Evolutionary conservation across 2,888 invertebrate genomes (phyloP), one percentile per base, ranked within the genome.

Genomic region (Heteromyza rotundicornis): DNA sequence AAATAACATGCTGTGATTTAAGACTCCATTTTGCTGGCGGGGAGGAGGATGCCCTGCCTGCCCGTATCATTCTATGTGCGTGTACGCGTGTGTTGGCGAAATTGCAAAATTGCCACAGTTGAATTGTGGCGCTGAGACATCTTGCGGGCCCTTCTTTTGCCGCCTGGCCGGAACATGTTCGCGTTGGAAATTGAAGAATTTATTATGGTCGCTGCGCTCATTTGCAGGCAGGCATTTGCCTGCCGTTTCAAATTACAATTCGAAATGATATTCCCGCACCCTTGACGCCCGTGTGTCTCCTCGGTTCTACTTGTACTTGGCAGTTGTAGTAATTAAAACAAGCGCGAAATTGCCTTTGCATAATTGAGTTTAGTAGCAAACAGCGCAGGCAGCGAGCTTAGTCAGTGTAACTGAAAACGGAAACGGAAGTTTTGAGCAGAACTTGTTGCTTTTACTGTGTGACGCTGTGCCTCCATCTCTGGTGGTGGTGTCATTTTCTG

Each of bases 1-100:
- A 77, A 77, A 77, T 75, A 76, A 77, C 76, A 77, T 76, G 74
- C 76, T 77, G 76, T 77, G 76, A 77, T 77, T 77, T 76, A 77
- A 74, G 77, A 74, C 74, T 72, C 69, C 74, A 72, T 72, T 75
- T 75, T 70, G 76, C 66, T 71, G 71, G 66, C 64, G n/a, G 52
- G n/a, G 2, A 10, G 17, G 22, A 22, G n/a, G 14, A 14, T 19
- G 20, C 16, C 40, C 40, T 2, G 3, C 40, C 40, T 3, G 14
- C 40, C 14, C 2, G 32, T 32, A 32, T 5, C 32, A 32, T 10
- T 47, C 20, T 14, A 3, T 14, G 22, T 23, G 40, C 10, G 14
- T n/a, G 40, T 3, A n/a, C n/a, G 40, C 40, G 10, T 40, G 40
- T n/a, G 16, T n/a, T n/a, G 14, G n/a, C n/a, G n/a, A n/a, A n/a